phyloP scores from a whole-genome alignment of 2,113 vertebrate genomes.

The Siniperca chuatsi region DNA sequence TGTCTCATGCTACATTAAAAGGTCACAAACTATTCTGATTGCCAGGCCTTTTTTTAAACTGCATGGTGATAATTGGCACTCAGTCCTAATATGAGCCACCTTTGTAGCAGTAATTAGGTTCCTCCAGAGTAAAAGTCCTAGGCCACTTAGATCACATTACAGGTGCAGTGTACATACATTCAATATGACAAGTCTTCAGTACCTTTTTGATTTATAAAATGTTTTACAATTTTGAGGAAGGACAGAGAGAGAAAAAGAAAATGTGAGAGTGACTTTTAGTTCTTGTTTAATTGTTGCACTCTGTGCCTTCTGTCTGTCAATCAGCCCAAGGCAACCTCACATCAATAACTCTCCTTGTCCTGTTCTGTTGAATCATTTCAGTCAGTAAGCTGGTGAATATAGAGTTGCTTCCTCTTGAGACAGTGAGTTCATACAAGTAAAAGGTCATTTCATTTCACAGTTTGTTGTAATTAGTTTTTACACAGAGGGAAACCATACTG shows the following conservation, averaged over 20 bases:
- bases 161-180: neutral
- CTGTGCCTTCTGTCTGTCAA: conserved; percentile 2
- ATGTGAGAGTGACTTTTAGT: neutral
- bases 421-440: conserved; percentile 17
- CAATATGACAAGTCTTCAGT: neutral
- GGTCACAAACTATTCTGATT: neutral
- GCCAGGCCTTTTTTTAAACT: neutral
- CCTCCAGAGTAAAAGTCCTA: conserved; percentile 6
- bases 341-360: conserved; percentile 18
- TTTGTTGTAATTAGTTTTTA: conserved; percentile 21
- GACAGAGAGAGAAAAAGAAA: neutral
- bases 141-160: neutral
- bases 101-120: conserved; percentile 2
- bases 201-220: neutral
- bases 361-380: conserved; percentile 33
- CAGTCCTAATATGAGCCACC: neutral
- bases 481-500: neutral
- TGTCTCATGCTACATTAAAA: neutral
- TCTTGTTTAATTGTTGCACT: neutral
- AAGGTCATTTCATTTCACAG: conserved; percentile 31
- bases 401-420: neutral
- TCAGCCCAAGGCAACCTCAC: neutral
- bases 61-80: neutral
- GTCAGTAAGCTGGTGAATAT: conserved; percentile 2
- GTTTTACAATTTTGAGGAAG: no score